phyloP scores from a whole-genome alignment of 2,113 vertebrate species.

The Condylura cristata region DNA sequence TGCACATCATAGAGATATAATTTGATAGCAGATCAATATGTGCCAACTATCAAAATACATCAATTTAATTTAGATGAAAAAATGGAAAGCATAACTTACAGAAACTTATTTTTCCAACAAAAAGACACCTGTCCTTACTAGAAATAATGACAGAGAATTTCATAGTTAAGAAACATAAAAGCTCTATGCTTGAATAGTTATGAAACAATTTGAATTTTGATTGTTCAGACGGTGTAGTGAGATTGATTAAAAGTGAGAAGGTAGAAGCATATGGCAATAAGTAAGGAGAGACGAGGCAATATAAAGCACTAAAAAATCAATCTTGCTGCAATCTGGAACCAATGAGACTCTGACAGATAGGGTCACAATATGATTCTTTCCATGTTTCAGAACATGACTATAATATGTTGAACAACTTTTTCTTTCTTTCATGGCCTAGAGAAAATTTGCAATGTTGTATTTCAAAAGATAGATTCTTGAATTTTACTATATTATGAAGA shows the following conservation, averaged over 20 bases:
- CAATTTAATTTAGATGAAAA: constrained; percentile 61
- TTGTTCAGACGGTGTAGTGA: constrained; percentile 56
- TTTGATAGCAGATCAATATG: constrained; percentile 64
- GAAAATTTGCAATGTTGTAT: constrained; percentile 30
- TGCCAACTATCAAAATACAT: constrained; percentile 60
- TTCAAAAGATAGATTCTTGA: constrained; percentile 50
- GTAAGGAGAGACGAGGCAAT: constrained; percentile 20
- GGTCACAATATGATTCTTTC: constrained; percentile 44
- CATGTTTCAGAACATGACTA: background rate
- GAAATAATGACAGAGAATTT: constrained; percentile 1
- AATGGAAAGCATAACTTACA: constrained; percentile 14
- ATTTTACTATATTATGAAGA: background rate
- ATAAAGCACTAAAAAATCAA: constrained; percentile 56
- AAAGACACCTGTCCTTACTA: constrained; percentile 14
- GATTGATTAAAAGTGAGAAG: constrained; percentile 66
- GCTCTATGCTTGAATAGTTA: background rate
- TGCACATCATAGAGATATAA: constrained; percentile 40
- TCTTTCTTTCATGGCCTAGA: background rate
- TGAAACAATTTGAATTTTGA: constrained; percentile 65
- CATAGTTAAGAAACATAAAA: background rate
- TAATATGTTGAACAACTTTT: constrained; percentile 49
- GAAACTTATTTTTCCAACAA: constrained; percentile 22
- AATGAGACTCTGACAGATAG: constrained; percentile 37
- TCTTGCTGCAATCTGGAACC: constrained; percentile 61
- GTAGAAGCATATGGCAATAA: constrained; percentile 67